phyloP scores from a whole-genome alignment of 2,113 vertebrate genomes.

The Myodes glareolus region DNA sequence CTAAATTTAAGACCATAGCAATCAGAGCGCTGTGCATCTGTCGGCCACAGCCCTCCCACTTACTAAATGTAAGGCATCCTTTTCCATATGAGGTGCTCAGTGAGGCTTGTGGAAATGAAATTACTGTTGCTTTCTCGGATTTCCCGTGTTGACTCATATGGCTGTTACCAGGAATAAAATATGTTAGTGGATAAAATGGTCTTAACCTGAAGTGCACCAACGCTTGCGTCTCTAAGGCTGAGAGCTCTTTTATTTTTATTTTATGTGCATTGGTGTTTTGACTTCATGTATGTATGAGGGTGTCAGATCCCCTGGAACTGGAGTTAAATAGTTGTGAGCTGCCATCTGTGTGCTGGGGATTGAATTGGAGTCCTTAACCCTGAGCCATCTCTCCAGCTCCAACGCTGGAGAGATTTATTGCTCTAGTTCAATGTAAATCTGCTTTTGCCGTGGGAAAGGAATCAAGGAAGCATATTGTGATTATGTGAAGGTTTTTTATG shows the following conservation, averaged over 20 bases:
- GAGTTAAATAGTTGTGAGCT: neutral
- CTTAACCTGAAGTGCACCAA: neutral
- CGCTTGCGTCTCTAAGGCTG: neutral
- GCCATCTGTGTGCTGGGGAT: neutral
- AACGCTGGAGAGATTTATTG: neutral
- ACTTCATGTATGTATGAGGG: neutral
- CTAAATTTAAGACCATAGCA: neutral
- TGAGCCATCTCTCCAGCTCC: neutral
- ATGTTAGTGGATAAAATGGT: neutral
- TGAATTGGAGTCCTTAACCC: neutral
- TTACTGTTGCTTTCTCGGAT: constrained; percentile 41
- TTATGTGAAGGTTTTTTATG: neutral
- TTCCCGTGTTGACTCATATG: neutral
- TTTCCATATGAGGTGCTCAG: neutral
- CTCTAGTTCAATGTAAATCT: neutral
- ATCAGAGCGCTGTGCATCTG: neutral
- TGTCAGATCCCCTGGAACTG: neutral
- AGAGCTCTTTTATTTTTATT: neutral
- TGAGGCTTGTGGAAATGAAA: constrained; percentile 30
- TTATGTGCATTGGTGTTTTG: neutral
- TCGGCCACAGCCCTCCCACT: neutral
- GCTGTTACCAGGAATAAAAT: constrained; percentile 42
- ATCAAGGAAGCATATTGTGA: neutral
- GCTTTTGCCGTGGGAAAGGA: neutral
- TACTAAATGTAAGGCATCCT: neutral